These are phyloP conservation scores for Apteryx owenii DNA, from an alignment of 2,113 vertebrate species.

Conservation along the genomic window DNA sequence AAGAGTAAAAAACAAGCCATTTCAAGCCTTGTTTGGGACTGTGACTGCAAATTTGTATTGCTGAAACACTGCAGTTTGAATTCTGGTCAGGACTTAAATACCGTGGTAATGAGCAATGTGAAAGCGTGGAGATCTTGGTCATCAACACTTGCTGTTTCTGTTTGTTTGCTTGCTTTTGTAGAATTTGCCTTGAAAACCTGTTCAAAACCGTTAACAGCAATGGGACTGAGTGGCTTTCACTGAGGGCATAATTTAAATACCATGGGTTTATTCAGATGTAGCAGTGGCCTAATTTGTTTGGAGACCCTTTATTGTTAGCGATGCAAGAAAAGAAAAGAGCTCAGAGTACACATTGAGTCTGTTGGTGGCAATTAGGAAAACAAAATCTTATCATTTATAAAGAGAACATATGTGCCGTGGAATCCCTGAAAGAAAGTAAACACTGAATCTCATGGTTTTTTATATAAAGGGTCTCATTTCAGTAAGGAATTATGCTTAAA, in stretches of 20 bases:
- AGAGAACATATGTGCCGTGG: not conserved
- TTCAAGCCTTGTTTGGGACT: not conserved
- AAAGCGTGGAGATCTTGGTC: not conserved
- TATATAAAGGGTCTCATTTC: not conserved
- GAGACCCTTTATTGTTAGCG: not conserved
- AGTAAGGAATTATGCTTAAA: not conserved
- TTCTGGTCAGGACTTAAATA: not conserved
- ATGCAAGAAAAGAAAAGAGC: conserved; percentile 6
- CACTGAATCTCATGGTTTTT: not conserved
- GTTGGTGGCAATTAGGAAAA: not conserved
- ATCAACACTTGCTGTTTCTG: not conserved
- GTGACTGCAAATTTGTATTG: not conserved
- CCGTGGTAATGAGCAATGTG: not conserved
- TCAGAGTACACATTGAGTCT: not conserved
- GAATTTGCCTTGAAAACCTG: conserved; percentile 20
- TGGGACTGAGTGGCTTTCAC: conserved; percentile 15
- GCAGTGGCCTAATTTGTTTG: conserved; percentile 36
- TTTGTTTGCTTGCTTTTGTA: conserved; percentile 30
- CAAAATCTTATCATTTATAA: not conserved
- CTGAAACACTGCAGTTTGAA: not conserved
- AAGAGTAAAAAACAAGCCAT: not conserved
- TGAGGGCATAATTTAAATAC: not conserved
- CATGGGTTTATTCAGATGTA: conserved; percentile 49
- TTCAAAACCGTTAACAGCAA: conserved; percentile 20
- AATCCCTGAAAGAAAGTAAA: not conserved